Conservation (phyloP, 2,113 vertebrate genomes). For the Galbula dea region DNA sequence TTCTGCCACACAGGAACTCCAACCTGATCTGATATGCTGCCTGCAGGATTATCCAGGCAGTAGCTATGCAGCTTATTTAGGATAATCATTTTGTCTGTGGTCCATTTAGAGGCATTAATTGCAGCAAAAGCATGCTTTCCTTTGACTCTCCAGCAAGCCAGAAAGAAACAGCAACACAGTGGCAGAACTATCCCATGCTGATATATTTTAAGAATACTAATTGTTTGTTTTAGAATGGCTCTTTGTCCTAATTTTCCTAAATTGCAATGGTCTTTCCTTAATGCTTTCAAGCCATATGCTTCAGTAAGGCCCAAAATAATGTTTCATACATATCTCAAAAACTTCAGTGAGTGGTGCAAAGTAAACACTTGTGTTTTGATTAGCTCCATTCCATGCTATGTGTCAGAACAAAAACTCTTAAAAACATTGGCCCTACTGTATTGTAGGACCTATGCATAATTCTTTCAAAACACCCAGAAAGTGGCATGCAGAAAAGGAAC, state of each 20-base stretch:
- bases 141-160: not conserved
- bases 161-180: not conserved
- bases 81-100: not conserved
- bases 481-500: slow-evolving; percentile 44
- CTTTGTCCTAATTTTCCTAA: slow-evolving; percentile 50
- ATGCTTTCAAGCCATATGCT: slow-evolving; percentile 12
- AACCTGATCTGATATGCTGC: not conserved
- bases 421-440: slow-evolving; percentile 46
- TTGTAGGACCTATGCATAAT: slow-evolving; percentile 28
- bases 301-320: slow-evolving; percentile 26
- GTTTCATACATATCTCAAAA: slow-evolving; percentile 34
- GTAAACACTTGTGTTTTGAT: slow-evolving; percentile 52
- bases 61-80: not conserved
- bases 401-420: slow-evolving; percentile 53
- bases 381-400: slow-evolving; percentile 27
- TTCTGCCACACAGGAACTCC: not conserved
- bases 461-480: slow-evolving; percentile 65
- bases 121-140: not conserved
- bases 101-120: not conserved
- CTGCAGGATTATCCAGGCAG: slow-evolving; percentile 16
- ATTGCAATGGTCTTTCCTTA: slow-evolving; percentile 25
- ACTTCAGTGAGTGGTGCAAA: not conserved
- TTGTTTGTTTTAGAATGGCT: slow-evolving; percentile 37
- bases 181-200: not conserved
- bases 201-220: slow-evolving; percentile 41